Evolutionary conservation across 2,888 invertebrate genomes (phyloP).

Genomic region (Sepioteuthis lessoniana): DNA sequence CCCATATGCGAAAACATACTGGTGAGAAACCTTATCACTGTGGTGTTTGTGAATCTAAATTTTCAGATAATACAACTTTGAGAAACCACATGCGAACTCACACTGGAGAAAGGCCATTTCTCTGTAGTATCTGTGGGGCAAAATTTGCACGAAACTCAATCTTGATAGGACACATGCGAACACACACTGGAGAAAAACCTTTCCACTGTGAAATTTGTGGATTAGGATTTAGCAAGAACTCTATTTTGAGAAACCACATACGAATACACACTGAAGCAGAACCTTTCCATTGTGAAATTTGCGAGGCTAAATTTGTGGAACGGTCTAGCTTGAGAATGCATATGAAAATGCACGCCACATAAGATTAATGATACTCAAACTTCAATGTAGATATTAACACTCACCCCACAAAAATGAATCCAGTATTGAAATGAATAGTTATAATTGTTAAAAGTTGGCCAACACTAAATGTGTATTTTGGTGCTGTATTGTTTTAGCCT

Average conservation of each 20-base stretch:
- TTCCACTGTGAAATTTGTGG: slow-evolving; percentile 34
- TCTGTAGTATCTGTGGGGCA: not conserved
- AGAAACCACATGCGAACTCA: not conserved
- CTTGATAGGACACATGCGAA: not conserved
- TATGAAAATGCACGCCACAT: not conserved
- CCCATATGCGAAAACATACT: not conserved
- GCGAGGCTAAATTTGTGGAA: not conserved
- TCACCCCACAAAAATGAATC: too few species aligned
- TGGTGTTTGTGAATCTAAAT: not conserved
- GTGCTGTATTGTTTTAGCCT: too few species aligned
- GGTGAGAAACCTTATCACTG: not conserved
- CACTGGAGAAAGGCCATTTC: slow-evolving; percentile 34
- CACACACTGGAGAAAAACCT: slow-evolving; percentile 43
- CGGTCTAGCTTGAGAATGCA: not conserved
- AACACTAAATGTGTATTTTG: too few species aligned
- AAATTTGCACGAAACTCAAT: not conserved
- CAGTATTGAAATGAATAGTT: too few species aligned
- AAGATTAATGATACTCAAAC: too few species aligned
- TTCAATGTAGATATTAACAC: too few species aligned
- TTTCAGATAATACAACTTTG: not conserved
- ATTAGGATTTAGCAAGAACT: not conserved
- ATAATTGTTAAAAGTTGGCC: too few species aligned
- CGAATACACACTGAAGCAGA: not conserved
- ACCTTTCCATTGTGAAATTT: not conserved
- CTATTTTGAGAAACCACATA: not conserved